phyloP scores from a whole-genome alignment of 2,888 invertebrate species.

The Silvanus unidentatus region DNA sequence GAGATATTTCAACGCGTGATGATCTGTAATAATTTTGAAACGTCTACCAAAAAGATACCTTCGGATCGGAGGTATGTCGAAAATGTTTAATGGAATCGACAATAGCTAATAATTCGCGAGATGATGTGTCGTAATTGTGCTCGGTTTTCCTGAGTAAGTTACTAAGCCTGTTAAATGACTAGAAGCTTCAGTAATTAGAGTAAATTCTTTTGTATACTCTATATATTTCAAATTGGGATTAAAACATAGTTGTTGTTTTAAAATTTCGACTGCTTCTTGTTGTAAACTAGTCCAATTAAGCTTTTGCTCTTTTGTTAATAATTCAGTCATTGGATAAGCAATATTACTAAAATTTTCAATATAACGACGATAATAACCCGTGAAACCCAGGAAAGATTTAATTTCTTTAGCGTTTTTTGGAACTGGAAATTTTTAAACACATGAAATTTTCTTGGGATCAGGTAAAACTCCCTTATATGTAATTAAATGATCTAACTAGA shows the following conservation, averaged over 20 bases:
- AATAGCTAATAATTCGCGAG: conserved; percentile 1
- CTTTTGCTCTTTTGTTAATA: conserved; percentile 14
- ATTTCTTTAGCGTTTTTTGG: conserved; percentile 18
- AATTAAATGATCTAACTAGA: conserved; percentile 18
- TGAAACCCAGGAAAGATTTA: conserved; percentile 21
- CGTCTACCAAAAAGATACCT: not conserved
- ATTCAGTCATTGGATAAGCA: conserved; percentile 16
- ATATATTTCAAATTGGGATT: conserved; percentile 29
- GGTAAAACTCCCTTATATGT: conserved; percentile 21
- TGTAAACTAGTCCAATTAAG: conserved; percentile 16
- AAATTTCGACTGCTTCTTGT: conserved; percentile 19
- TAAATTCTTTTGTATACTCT: conserved; percentile 27
- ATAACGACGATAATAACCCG: conserved; percentile 19
- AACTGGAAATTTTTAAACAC: conserved; percentile 14
- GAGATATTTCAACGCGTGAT: conserved; percentile 1
- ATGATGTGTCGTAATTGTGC: conserved; percentile 5
- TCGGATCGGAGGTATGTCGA: too few species aligned
- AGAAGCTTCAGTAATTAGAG: conserved; percentile 29
- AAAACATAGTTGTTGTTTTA: conserved; percentile 15
- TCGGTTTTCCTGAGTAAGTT: conserved; percentile 23
- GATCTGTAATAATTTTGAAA: conserved; percentile 3
- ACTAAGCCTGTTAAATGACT: conserved; percentile 28
- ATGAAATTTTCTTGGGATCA: conserved; percentile 15
- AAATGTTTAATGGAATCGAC: conserved; percentile 1
- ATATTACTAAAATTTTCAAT: conserved; percentile 18